Conservation (phyloP, 2,113 vertebrate genomes). For the Psammodynastes pulverulentus region DNA sequence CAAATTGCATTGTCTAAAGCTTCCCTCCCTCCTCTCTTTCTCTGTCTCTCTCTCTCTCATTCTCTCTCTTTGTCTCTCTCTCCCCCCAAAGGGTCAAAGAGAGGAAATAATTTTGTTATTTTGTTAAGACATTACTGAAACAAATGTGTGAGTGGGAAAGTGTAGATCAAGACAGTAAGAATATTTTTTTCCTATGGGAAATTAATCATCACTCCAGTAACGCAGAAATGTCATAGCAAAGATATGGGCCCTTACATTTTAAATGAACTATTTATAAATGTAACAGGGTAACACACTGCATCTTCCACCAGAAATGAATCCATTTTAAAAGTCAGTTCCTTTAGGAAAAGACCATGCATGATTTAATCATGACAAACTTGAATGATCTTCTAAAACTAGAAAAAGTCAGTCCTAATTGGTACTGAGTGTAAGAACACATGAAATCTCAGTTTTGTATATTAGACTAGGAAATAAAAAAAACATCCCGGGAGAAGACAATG, state of each 20-base stretch:
- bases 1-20: background rate
- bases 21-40: background rate
- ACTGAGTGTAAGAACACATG: background rate
- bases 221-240: background rate
- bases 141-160: background rate
- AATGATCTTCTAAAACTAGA: background rate
- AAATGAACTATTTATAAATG: slow-evolving; percentile 52
- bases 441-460: background rate
- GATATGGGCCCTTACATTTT: background rate
- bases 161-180: background rate
- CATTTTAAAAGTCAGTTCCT: background rate
- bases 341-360: background rate
- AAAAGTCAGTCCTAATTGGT: background rate
- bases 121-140: background rate
- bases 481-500: slow-evolving; percentile 9
- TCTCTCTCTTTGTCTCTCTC: too few species aligned
- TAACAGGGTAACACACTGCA: slow-evolving; percentile 27
- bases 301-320: slow-evolving; percentile 23
- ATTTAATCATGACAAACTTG: background rate
- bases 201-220: background rate
- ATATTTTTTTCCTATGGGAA: background rate
- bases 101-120: background rate
- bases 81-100: background rate
- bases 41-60: too few species aligned
- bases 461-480: background rate